These are phyloP conservation scores for Melanophora roralis DNA, from an alignment of 2,888 invertebrate species.

Conservation along the genomic window DNA sequence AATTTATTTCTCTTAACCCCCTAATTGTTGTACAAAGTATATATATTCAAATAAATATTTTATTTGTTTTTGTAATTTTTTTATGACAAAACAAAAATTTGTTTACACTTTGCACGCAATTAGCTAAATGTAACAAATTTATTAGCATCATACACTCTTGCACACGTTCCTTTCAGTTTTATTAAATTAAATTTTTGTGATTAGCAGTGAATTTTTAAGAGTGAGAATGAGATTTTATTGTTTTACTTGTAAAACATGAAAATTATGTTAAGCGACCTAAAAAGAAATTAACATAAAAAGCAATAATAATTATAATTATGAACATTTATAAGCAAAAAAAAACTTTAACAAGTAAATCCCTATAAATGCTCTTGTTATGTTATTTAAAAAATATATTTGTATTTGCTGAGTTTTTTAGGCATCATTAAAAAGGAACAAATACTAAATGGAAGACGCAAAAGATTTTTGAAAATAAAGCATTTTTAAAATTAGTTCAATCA, in stretches of 20 bases:
- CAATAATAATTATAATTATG: not conserved
- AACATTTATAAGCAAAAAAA: too few relatives aligned
- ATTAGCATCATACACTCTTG: not conserved
- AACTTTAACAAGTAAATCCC: too few relatives aligned
- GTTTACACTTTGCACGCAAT: constrained; percentile 30
- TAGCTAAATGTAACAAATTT: constrained; percentile 13
- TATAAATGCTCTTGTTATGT: too few relatives aligned
- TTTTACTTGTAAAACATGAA: not conserved
- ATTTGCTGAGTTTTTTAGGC: too few relatives aligned
- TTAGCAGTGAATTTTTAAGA: not conserved
- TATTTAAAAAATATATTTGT: too few relatives aligned
- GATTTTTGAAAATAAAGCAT: too few relatives aligned
- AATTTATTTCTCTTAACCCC: too few relatives aligned
- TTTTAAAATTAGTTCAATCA: too few relatives aligned
- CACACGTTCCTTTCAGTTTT: not conserved
- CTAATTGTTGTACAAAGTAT: too few relatives aligned
- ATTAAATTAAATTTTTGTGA: not conserved
- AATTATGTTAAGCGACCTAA: not conserved
- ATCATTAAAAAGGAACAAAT: too few relatives aligned
- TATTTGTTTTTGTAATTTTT: not conserved
- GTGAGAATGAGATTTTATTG: not conserved
- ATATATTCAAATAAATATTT: too few relatives aligned
- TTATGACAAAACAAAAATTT: not conserved
- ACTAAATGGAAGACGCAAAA: too few relatives aligned
- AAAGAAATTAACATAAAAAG: not conserved